A percentile compares a stretch with the other conserved stretches of the same genome.
These are phyloP conservation scores for Phasia obesa DNA, from an alignment of 2,888 invertebrate genomes.

Conservation along the genomic window DNA sequence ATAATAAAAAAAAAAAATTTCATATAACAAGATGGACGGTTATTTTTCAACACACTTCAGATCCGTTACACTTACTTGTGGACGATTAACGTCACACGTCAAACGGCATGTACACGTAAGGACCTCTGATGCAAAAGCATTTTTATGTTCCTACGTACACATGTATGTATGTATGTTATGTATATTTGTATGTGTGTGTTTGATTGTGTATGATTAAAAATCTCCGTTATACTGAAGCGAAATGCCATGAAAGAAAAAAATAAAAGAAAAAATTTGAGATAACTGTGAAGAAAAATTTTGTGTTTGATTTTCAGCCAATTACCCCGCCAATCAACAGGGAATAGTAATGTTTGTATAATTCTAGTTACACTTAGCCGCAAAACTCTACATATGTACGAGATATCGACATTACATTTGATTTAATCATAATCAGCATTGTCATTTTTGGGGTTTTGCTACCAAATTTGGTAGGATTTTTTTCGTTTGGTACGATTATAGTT, in stretches of 20 bases:
- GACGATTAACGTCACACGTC: not conserved
- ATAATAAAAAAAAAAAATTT: slow-evolving; percentile 45
- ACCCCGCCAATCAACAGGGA: no score
- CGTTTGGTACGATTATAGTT: no score
- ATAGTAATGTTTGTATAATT: no score
- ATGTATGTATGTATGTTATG: slow-evolving; percentile 1
- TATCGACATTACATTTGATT: no score
- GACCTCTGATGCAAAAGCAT: no score
- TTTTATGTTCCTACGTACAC: no score
- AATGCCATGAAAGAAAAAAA: slow-evolving; percentile 69
- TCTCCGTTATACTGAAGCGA: slow-evolving; percentile 56
- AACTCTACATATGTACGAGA: no score
- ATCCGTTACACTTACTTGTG: not conserved
- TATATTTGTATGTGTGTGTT: slow-evolving; percentile 8
- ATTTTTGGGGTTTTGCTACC: no score
- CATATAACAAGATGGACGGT: slow-evolving; percentile 70
- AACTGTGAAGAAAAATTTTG: slow-evolving; percentile 74
- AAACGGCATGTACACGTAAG: no score
- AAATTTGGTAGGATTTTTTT: no score
- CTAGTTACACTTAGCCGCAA: no score
- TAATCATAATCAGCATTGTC: no score
- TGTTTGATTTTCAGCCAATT: not conserved
- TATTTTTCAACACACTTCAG: slow-evolving; percentile 30
- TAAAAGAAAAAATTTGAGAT: slow-evolving; percentile 77
- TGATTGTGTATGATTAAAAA: slow-evolving; percentile 39